Percentiles rank a stretch among this genome's conserved stretches.
These are phyloP conservation scores for Blomia tropicalis DNA, from an alignment of 2,888 invertebrate genomes.

Conservation along the genomic window DNA sequence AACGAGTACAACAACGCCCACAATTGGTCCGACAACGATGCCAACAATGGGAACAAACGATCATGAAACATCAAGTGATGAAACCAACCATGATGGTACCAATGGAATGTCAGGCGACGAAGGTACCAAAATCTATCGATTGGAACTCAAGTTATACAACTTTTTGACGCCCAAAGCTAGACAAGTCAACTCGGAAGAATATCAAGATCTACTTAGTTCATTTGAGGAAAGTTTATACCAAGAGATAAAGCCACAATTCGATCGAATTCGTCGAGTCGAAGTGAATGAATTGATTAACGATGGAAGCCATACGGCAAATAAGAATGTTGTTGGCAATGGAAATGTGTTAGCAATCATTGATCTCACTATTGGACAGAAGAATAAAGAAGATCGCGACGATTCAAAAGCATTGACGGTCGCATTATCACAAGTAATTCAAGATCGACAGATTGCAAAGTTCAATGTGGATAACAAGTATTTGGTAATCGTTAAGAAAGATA, in stretches of 20 bases:
- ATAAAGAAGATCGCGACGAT: slow-evolving; percentile 16
- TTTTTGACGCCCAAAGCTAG: background rate
- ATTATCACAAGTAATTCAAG: slow-evolving; percentile 51
- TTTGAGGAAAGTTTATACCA: background rate
- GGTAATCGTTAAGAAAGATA: slow-evolving; percentile 34
- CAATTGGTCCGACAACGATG: background rate
- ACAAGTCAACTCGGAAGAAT: background rate
- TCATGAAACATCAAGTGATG: background rate
- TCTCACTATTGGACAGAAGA: slow-evolving; percentile 11
- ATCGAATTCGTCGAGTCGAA: background rate
- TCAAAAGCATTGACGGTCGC: slow-evolving; percentile 40
- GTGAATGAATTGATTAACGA: background rate
- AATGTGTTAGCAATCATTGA: slow-evolving; percentile 20
- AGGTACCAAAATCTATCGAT: background rate
- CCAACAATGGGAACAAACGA: no score
- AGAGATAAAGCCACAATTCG: slow-evolving; percentile 1
- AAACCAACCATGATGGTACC: background rate
- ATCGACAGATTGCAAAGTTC: slow-evolving; percentile 58
- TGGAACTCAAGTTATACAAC: background rate
- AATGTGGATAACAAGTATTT: slow-evolving; percentile 65
- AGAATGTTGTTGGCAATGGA: background rate
- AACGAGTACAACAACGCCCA: background rate
- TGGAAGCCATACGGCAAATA: background rate
- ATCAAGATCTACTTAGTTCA: background rate
- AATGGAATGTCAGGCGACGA: background rate